Evolutionary conservation across 1,140 invertebrate species (phyloP).

Genomic region (Drosophila santomea): DNA sequence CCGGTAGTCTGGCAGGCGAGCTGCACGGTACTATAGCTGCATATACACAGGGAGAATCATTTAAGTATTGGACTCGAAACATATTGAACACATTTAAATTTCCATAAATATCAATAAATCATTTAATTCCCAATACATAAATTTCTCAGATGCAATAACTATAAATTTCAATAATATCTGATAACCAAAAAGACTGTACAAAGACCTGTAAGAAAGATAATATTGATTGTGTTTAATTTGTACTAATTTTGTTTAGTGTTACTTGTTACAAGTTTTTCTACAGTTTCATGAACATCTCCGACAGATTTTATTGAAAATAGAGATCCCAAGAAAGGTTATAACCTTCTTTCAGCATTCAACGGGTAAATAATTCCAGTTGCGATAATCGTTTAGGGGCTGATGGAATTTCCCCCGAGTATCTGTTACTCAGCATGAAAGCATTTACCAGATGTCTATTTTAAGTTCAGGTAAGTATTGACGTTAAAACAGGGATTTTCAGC

Average conservation of each 20-base stretch:
- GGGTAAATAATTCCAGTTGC: conserved; percentile 45
- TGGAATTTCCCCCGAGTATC: conserved; percentile 18
- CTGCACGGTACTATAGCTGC: conserved; percentile 14
- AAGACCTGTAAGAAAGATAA: not conserved
- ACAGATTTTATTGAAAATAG: conserved; percentile 21
- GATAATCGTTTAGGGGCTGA: conserved; percentile 37
- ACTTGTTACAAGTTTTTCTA: not conserved
- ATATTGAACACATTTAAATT: no score
- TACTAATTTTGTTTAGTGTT: not conserved
- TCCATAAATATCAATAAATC: no score
- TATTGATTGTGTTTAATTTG: not conserved
- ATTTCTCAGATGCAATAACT: no score
- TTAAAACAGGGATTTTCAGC: conserved; percentile 35
- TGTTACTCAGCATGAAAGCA: conserved; percentile 9
- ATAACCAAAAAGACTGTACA: not conserved
- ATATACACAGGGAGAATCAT: conserved; percentile 4
- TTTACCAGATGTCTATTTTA: conserved; percentile 23
- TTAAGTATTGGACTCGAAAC: not conserved
- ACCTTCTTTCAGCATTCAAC: conserved; percentile 25
- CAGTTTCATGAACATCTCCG: conserved; percentile 19
- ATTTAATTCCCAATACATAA: no score
- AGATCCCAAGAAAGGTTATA: not conserved
- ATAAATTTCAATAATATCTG: no score
- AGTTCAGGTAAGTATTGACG: conserved; percentile 19
- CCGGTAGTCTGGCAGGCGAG: conserved; percentile 30